These are phyloP conservation scores for Sarcophaga carnaria DNA, from an alignment of 2,888 invertebrate genomes.

Conservation along the genomic window DNA sequence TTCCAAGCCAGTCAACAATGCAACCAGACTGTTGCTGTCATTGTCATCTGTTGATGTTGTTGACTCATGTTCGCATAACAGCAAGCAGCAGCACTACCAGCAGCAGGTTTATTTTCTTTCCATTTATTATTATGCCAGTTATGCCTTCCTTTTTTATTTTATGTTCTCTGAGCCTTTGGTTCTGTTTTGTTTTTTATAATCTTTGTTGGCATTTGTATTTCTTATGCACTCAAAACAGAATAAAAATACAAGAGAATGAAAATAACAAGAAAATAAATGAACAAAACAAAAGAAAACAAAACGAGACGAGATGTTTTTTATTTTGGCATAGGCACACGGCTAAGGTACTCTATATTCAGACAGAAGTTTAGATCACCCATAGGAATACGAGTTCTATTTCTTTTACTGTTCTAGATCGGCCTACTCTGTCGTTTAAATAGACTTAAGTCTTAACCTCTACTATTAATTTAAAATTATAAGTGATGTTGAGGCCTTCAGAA, in stretches of 20 bases:
- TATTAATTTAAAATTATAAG: too few species aligned
- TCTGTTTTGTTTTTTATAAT: not conserved
- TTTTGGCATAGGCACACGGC: too few species aligned
- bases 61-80: conserved; percentile 59
- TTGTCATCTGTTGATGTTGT: conserved; percentile 65
- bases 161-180: not conserved
- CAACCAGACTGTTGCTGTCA: conserved; percentile 50
- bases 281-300: too few species aligned
- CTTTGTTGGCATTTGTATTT: conserved; percentile 13
- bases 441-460: too few species aligned
- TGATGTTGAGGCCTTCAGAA: too few species aligned
- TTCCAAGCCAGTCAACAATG: conserved; percentile 4
- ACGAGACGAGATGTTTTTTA: too few species aligned
- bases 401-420: too few species aligned
- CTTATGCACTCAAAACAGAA: conserved; percentile 10
- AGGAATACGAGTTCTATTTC: too few species aligned
- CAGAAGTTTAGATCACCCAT: too few species aligned
- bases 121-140: conserved; percentile 36
- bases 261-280: not conserved
- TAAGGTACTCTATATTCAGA: too few species aligned
- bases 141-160: conserved; percentile 11
- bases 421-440: too few species aligned
- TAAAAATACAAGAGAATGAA: conserved; percentile 36
- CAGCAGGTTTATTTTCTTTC: conserved; percentile 51
- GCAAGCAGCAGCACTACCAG: conserved; percentile 20